Conservation (phyloP, 2,888 invertebrate genomes). For the Odontocolon sp. region DNA sequence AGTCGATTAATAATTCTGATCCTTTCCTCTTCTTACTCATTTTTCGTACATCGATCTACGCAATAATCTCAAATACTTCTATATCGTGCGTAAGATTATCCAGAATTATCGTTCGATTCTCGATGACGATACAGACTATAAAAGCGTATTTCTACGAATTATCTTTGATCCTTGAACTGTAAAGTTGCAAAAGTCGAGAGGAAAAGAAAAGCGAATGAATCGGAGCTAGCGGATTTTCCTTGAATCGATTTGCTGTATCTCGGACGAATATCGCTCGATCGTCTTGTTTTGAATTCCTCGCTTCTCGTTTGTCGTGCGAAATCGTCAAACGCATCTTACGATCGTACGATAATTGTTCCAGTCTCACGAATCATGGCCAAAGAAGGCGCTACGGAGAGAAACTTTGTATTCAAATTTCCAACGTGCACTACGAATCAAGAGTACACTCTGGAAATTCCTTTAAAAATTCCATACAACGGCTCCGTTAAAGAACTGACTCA, state of each 20-base stretch:
- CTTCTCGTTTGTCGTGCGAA: background rate
- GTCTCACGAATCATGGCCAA: slow-evolving; percentile 66
- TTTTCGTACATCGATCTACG: background rate
- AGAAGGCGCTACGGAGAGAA: slow-evolving; percentile 74
- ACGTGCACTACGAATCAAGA: slow-evolving; percentile 83
- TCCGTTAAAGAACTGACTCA: slow-evolving; percentile 85
- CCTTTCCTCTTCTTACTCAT: background rate
- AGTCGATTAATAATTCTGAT: too few species aligned
- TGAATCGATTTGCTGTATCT: background rate
- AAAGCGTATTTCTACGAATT: background rate
- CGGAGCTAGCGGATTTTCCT: background rate
- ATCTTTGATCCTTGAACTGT: background rate
- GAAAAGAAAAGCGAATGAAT: background rate
- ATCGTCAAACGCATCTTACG: background rate
- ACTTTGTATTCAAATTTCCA: slow-evolving; percentile 82
- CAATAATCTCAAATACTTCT: background rate
- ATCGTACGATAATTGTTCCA: background rate
- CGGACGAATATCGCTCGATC: slow-evolving; percentile 3
- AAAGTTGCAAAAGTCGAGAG: background rate
- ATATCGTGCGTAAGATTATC: background rate
- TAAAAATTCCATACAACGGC: slow-evolving; percentile 84
- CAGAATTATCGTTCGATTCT: background rate
- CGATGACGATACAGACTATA: background rate
- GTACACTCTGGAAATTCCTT: slow-evolving; percentile 84
- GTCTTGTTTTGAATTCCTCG: background rate